Base-by-base conservation (phyloP, 2,113 vertebrate genomes). In the Pelusios castaneus region DNA sequence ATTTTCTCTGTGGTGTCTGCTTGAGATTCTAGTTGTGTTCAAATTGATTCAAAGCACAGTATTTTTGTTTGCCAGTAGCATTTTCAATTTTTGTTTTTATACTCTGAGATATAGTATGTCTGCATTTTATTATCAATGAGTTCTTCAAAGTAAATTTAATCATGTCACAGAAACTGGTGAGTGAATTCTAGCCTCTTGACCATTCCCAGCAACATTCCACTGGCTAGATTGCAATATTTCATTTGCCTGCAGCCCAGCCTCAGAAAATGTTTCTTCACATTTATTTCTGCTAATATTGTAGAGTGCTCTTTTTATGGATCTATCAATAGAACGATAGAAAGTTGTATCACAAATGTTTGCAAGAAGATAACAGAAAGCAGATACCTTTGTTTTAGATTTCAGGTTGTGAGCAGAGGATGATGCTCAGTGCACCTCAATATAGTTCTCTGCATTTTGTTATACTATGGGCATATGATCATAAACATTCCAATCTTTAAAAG, bases 401-500 rank as follows among this genome's bases (percentile, higher is more conserved):
- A 92, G 92, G 90, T 52, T 89, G 24, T 52, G 19, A 63, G 77
- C 67, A 4, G 3, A 55, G 6, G 81, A 93, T 52, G 81, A 92
- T 52, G 7, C 41, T 79, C 29, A 5, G 14, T 92, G 17, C 16
- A 80, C 10, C 22, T 19, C 52, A 82, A 52, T 84, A 91, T 92
- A 55, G 27, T 89, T 93, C 49, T 94, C 63, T 92, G 16, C 31
- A 87, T 90, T 88, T 85, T 6, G 43, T 49, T 27, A 21, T 92
- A 25, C 49, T 13, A 75, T 45, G 91, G 77, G 12, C 80, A 38
- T 95, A 63, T 77, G 8, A 63, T 80, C 27, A 55, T 87, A 95
- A 94, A 73, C 91, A 87, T 90, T 55, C 38, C 10, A 38, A 13
- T 91, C 70, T 95, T 93, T 84, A 89, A 84, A 89, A 93, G 92